Base-by-base conservation (phyloP, 2,888 invertebrate species). In the Caprella mutica region DNA sequence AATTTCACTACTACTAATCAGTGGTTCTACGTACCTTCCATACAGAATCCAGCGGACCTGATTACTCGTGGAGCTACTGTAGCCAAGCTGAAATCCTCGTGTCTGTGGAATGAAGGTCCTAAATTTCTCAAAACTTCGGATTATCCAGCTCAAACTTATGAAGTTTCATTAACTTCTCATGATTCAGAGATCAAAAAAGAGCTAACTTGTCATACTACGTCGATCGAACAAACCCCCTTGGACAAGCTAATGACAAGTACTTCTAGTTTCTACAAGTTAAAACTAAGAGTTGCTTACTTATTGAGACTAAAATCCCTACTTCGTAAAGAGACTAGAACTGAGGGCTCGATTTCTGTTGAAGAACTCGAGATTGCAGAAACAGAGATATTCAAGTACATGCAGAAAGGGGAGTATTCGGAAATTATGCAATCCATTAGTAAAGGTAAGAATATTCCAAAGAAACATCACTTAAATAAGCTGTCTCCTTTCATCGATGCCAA, bases 21-120 rank as follows among this genome's bases (percentile, higher is more conserved):
- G 3, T 56, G 56, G 51, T n/a, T 21, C 12, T 30, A 56, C 23
- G 56, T 56, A 12, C 39, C 35, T n/a, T 35, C 38, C 5, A 23
- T 19, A n/a, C 52, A 39, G 4, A 52, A 52, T 23, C 52, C 52
- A 14, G 52, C 52, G 5, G 52, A 52, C 24, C 23, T 26, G 26
- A 14, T 29, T 3, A 39, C 23, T 14, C 4, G 52, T 3, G 52
- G 52, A 5, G 12, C 23, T 19, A 19, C 35, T 17, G 14, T 21
- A 5, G 5, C 17, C 14, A 24, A 38, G 14, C 5, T 52, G 19
- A 23, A 19, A 5, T 17, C n/a, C 17, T n/a, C 24, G 4, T 17
- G n/a, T 4, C 3, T n/a, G 24, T 52, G 52, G 52, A 39, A 39
- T n/a, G 4, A 43, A 4, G 52, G 52, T 3, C 52, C 52, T 17